phyloP scores from a whole-genome alignment of 2,113 vertebrate genomes.

The Anas platyrhynchos region DNA sequence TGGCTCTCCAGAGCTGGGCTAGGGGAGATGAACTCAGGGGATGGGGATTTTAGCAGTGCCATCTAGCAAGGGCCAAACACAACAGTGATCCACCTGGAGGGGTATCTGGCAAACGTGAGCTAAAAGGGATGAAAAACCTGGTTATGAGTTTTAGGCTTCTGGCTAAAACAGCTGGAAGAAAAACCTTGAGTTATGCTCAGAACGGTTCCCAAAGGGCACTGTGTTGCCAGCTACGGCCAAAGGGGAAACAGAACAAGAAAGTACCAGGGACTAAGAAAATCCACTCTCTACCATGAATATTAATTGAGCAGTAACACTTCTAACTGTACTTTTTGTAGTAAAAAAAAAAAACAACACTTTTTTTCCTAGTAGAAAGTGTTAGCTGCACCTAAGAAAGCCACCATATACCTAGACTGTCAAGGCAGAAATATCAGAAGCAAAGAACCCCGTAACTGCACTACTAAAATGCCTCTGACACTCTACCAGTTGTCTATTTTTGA shows the following conservation, averaged over 20 bases:
- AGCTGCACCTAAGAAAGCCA: background rate
- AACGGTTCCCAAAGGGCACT: background rate
- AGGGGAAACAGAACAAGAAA: background rate
- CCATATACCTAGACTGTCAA: background rate
- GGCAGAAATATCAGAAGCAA: background rate
- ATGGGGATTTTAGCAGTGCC: background rate
- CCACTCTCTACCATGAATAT: background rate
- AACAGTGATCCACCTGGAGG: background rate
- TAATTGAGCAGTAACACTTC: background rate
- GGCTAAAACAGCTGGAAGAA: background rate
- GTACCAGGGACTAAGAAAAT: background rate
- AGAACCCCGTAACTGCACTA: fast-evolving
- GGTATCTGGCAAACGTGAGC: background rate
- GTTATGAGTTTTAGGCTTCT: background rate
- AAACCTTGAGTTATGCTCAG: background rate
- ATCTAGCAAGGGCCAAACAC: background rate
- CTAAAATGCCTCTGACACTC: background rate
- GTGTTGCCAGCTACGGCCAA: fast-evolving
- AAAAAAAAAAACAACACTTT: background rate
- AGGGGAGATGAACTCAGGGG: background rate
- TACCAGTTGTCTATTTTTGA: background rate
- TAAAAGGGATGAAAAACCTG: background rate
- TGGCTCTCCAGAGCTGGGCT: background rate
- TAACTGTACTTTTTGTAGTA: background rate
- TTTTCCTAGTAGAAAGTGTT: background rate